Conservation (phyloP, 1,140 invertebrate genomes). For the Trachymyrmex septentrionalis region DNA sequence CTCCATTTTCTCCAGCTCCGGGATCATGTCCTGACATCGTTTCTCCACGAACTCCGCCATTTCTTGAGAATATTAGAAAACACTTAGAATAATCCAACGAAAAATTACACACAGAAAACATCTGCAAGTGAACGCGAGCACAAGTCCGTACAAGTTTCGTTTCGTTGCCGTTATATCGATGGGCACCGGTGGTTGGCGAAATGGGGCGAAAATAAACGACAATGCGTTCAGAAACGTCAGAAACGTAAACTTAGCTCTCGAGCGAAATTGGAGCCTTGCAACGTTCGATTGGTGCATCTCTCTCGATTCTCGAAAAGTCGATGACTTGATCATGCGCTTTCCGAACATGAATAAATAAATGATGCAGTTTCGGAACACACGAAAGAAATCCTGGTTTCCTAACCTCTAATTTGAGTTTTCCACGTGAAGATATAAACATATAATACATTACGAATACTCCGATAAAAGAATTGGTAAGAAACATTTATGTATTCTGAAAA, state of each 20-base stretch:
- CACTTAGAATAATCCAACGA: neutral
- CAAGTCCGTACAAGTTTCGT: too few relatives aligned
- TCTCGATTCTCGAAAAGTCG: too few relatives aligned
- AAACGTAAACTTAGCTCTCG: too few relatives aligned
- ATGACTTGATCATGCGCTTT: too few relatives aligned
- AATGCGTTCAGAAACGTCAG: too few relatives aligned
- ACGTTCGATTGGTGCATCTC: too few relatives aligned
- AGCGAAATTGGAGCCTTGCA: too few relatives aligned
- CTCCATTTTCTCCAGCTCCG: conserved; percentile 91
- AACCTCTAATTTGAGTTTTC: neutral
- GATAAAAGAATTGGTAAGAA: neutral
- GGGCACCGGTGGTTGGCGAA: too few relatives aligned
- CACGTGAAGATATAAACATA: neutral
- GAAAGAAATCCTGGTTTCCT: neutral
- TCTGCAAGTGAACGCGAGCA: too few relatives aligned
- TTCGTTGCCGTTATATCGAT: too few relatives aligned
- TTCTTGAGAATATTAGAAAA: neutral
- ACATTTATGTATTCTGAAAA: neutral
- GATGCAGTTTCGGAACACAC: neutral
- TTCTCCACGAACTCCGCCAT: conserved; percentile 93
- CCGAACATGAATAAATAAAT: too few relatives aligned
- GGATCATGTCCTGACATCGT: conserved; percentile 91
- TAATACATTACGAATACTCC: neutral
- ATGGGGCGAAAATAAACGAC: too few relatives aligned
- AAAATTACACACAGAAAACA: neutral